Evolutionary conservation across 2,888 invertebrate genomes (phyloP).

Genomic region (Platycheirus rosarum): DNA sequence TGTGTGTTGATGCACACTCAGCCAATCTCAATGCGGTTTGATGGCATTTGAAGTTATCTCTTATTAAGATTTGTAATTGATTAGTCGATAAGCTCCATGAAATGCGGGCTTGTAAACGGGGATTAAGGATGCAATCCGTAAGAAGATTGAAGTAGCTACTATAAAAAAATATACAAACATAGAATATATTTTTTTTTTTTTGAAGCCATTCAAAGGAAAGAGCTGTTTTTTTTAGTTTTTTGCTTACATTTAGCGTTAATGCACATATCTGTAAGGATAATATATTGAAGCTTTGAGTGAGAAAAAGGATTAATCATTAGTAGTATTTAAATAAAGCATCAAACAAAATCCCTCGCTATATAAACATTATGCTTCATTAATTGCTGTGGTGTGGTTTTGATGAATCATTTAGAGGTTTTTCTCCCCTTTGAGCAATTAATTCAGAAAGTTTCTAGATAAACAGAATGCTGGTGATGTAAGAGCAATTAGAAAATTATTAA

Average conservation of each 20-base stretch:
- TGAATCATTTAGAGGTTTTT: no score
- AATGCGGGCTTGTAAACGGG: slow-evolving; percentile 51
- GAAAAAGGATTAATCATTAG: not conserved
- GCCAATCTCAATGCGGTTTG: slow-evolving; percentile 29
- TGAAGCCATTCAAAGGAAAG: not conserved
- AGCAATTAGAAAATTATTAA: no score
- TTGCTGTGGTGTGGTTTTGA: no score
- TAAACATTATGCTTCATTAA: no score
- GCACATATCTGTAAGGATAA: no score
- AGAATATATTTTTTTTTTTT: not conserved
- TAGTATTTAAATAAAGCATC: no score
- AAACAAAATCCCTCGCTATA: no score
- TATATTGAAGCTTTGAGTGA: not conserved
- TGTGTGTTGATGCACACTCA: not conserved
- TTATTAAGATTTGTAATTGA: slow-evolving; percentile 60
- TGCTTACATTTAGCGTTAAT: no score
- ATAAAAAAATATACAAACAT: slow-evolving; percentile 11
- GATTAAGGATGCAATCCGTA: slow-evolving; percentile 62
- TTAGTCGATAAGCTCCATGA: slow-evolving; percentile 56
- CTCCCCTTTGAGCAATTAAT: no score
- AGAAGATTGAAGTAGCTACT: slow-evolving; percentile 24
- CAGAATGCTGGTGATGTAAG: no score
- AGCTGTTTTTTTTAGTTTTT: no score
- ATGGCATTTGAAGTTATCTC: slow-evolving; percentile 50
- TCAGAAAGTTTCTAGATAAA: no score